Base-by-base conservation (phyloP, 2,113 vertebrate species). In the Daphoenositta chrysoptera region DNA sequence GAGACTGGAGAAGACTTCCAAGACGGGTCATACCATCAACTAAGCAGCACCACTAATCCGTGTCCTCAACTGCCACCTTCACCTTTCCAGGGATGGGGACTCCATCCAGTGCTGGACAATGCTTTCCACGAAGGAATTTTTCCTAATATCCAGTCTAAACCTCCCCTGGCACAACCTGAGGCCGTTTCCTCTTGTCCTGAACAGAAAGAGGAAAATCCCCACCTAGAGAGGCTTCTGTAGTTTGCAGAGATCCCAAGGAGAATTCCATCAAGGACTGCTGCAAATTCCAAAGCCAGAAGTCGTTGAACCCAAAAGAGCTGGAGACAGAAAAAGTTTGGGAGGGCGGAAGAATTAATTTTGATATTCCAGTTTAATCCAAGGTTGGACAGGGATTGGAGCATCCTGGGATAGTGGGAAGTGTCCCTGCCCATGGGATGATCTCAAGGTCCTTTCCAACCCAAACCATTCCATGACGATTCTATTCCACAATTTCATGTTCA, bases 21-120 rank as follows among this genome's bases (percentile, higher is more conserved):
- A 35, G 30, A n/a, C 4, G 0, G 65, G 4, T 31, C 23, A 10
- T 13, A 1, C 60, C 51, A 24, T 13, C 3, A 57, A 2, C 10
- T 40, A 3, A 40, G 39, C 47, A 51, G 0, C 65, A n/a, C 2
- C 28, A 5, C 23, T 11, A 22, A 82, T 15, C 9, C 3, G 0
- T 11, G 28, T 56, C 58, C 48, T 39, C 22, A 23, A 54, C 27
- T 7, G 39, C 14, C 39, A 72, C 39, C 37, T 63, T 40, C 18
- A 1, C n/a, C 11, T 28, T 56, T 24, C 60, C 70, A 16, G 30
- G 35, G 15, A 16, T 20, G 12, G 35, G 30, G 24, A 20, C 1
- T 56, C 30, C 50, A 1, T 27, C 40, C 30, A 20, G 20, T 0
- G 14, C 11, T 54, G 48, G 40, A 39, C 14, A 47, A 23, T 8